Evolutionary conservation across 2,888 invertebrate species (phyloP).

Genomic region (Plemyria rubiginata): DNA sequence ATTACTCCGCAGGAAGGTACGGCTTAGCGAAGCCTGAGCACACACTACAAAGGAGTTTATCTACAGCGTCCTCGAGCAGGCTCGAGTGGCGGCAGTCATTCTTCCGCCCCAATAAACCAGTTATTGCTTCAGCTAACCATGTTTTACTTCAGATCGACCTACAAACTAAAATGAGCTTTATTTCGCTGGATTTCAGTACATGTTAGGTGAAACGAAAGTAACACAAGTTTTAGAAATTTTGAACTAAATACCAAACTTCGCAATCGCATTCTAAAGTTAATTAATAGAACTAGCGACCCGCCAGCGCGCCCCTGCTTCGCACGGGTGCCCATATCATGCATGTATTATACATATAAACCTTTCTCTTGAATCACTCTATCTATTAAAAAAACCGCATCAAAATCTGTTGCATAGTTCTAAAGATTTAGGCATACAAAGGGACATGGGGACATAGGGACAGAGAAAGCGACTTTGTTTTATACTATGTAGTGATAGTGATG

Average conservation of each 20-base stretch:
- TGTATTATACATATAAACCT: no score
- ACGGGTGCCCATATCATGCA: no score
- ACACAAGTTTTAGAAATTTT: neutral
- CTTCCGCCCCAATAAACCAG: conserved; percentile 52
- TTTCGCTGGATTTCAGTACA: neutral
- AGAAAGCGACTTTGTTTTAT: no score
- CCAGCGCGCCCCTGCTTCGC: no score
- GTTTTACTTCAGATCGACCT: conserved; percentile 6
- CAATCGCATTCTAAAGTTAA: no score
- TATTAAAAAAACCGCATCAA: no score
- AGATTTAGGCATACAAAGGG: no score
- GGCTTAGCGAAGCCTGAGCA: conserved; percentile 16
- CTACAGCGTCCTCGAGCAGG: conserved; percentile 21
- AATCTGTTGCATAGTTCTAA: no score
- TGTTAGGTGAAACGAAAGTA: neutral
- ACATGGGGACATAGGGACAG: no score
- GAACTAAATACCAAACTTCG: neutral
- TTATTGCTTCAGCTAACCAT: conserved; percentile 39
- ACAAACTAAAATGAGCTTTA: conserved; percentile 10
- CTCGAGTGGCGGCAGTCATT: conserved; percentile 45
- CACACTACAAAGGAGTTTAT: conserved; percentile 29
- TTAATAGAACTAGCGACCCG: no score
- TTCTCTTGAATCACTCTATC: no score
- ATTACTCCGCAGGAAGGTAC: neutral
- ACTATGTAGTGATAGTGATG: no score